Base-by-base conservation (phyloP, 2,113 vertebrate species). In the Crotalus tigris region DNA sequence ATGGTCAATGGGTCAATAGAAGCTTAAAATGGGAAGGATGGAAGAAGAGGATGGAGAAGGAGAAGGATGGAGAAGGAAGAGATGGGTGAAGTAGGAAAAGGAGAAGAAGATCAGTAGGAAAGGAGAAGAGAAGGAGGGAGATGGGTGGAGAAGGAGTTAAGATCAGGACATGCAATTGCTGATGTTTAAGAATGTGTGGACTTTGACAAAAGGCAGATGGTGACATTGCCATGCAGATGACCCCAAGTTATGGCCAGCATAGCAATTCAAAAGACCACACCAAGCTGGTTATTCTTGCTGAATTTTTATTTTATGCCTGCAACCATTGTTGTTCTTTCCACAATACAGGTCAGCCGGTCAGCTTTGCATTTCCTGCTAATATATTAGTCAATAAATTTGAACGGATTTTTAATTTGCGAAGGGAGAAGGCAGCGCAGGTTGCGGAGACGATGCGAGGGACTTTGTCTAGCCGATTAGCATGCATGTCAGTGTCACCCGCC, bases 321-420 rank as follows among this genome's bases (percentile, higher is more conserved):
- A 9, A 81, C 33, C 97, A 95, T 96, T 96, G 96, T 98, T 98
- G 97, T 98, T 97, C 96, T 91, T 97, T 94, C 58, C 96, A 98
- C 97, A 98, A 98, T 98, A 96, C 91, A 95, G 97, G 97, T 97
- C 96, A 94, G 89, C 90, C 92, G 97, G 97, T 98, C 94, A 97
- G 94, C 89, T 92, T 95, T 96, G 97, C 98, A 97, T 97, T 96
- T 97, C 97, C 97, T 94, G 85, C 96, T 98, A 98, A 98, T 98
- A 98, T 98, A 98, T 98, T 98, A 98, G 97, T 98, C 98, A 98
- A 98, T 98, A 98, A 98, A 98, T 98, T 97, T 97, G 97, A 98
- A 96, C 97, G 97, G 97, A 98, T 98, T 98, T 98, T 98, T 98
- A 98, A 98, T 98, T 98, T 98, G 97, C 97, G 97, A 97, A 98